Evolutionary conservation across 1,140 invertebrate genomes (phyloP), one percentile per base, ranked within the genome.

Genomic region (Rhyzopertha dominica): DNA sequence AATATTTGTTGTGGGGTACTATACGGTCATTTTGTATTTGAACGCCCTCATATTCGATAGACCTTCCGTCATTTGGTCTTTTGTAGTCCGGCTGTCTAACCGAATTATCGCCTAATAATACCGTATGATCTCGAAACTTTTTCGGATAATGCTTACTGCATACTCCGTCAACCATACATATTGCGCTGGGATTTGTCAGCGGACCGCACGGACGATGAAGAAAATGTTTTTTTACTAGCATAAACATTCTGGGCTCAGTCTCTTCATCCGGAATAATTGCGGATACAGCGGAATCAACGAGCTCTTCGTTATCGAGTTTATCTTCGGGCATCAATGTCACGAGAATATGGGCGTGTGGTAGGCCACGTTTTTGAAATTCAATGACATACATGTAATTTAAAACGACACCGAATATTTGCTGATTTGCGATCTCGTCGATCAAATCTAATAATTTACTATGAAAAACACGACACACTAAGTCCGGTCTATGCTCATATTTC

Each of bases 401-500:
- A 14, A 36, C 9, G 3, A 18, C 26, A 10, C 42, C 42, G 18
- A 24, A 22, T 4, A 24, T n/a, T n/a, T n/a, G n/a, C n/a, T n/a
- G n/a, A n/a, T n/a, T n/a, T n/a, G n/a, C n/a, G n/a, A n/a, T n/a
- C 9, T 44, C 32, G 14, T 47, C 13, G 3, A 49, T 18, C 16
- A 49, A 37, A 10, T 37, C 32, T 9, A 17, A 24, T 4, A 49
- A 30, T 29, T 49, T 49, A 1, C 5, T 16, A 7, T 43, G n/a
- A 23, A 49, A 49, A 13, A 43, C 26, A 2, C 47, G 10, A 26
- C 38, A 48, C 2, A 48, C 19, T 18, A 48, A 19, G 12, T 48
- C 46, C 9, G 46, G 46, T 18, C 46, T 24, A 35, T 48, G 18
- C n/a, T n/a, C n/a, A n/a, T n/a, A n/a, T n/a, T n/a, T n/a, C n/a